Evolutionary conservation across 2,888 invertebrate genomes (phyloP).

Genomic region (Tipula confusa): DNA sequence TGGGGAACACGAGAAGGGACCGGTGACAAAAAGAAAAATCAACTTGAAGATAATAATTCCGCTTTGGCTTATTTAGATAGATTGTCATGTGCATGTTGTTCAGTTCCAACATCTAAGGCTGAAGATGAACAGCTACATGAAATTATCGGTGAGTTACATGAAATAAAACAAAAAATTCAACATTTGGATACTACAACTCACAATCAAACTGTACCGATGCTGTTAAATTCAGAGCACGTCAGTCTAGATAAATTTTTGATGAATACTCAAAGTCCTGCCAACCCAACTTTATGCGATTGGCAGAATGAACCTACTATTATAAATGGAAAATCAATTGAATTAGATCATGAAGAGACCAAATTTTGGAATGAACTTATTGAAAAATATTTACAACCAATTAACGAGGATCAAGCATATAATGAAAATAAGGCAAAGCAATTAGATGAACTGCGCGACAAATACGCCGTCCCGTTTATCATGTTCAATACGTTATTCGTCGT

Average conservation of each 20-base stretch:
- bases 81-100: conserved; percentile 55
- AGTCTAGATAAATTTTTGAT: background rate
- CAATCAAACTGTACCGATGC: background rate
- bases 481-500: conserved; percentile 71
- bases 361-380: conserved; percentile 77
- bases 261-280: background rate
- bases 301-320: conserved; percentile 63
- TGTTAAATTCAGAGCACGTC: background rate
- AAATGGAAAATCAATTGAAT: conserved; percentile 61
- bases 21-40: background rate
- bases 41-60: background rate
- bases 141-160: conserved; percentile 48
- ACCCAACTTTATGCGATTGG: conserved; percentile 52
- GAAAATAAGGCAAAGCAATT: background rate
- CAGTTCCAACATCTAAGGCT: conserved; percentile 48
- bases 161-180: conserved; percentile 49
- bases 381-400: conserved; percentile 70
- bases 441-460: conserved; percentile 57
- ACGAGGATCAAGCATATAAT: conserved; percentile 58
- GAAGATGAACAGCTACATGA: conserved; percentile 50
- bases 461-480: conserved; percentile 68
- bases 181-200: conserved; percentile 44
- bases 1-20: conserved; percentile 77
- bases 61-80: conserved; percentile 54
- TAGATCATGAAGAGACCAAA: conserved; percentile 61